Conservation (phyloP, 2,113 vertebrate genomes). For the Formicarius rufipectus region DNA sequence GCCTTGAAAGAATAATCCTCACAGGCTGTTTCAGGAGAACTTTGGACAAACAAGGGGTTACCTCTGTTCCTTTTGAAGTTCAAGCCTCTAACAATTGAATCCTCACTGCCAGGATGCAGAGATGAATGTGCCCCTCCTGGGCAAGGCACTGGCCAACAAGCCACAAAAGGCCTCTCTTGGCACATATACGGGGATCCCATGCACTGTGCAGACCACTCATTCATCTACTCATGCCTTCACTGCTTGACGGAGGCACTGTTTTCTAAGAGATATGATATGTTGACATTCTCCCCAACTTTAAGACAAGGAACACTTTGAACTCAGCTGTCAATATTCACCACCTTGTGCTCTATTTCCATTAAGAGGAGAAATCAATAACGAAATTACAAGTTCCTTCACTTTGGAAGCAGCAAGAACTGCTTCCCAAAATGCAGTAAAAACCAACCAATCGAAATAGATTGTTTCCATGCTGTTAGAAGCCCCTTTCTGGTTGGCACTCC, state of each 20-base stretch:
- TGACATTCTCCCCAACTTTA: background rate
- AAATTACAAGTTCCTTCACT: background rate
- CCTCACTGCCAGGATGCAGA: fast-evolving
- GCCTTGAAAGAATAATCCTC: background rate
- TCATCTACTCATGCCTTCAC: background rate
- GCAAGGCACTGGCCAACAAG: fast-evolving
- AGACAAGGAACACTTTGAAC: background rate
- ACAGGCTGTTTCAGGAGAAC: background rate
- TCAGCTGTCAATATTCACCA: background rate
- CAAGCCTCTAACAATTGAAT: background rate
- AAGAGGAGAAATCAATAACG: background rate
- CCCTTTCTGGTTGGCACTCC: background rate
- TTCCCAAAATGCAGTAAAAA: background rate
- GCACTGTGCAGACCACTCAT: background rate
- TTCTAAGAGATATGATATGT: background rate
- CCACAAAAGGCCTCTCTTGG: background rate
- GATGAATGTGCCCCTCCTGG: fast-evolving
- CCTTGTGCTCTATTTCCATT: background rate
- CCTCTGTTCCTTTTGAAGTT: background rate
- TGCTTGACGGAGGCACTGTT: background rate
- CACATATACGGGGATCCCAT: fast-evolving
- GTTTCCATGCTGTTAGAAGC: background rate
- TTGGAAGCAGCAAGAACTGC: background rate
- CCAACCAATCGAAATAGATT: background rate
- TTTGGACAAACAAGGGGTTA: background rate